Base-by-base conservation (phyloP, 2,797 vertebrate species). In the Rhynchotus rufescens region DNA sequence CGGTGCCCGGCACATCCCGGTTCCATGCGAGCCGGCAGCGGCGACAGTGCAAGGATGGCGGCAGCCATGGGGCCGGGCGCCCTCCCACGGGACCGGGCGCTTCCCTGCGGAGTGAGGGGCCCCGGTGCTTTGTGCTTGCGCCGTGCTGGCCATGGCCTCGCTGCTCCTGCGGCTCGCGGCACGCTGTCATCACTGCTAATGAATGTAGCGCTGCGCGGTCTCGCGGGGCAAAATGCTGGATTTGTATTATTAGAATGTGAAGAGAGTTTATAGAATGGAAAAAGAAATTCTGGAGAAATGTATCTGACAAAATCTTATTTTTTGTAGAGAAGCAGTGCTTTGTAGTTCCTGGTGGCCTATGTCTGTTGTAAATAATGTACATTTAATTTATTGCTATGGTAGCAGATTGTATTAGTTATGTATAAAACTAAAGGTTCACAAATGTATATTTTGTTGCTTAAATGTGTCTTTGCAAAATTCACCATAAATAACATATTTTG, bases 401-500 rank as follows among this genome's bases (percentile, higher is more conserved):
- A 97, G 98, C 97, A 98, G 96, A 97, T 97, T 98, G 96, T 97
- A 96, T 98, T 98, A 98, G 98, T 98, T 99, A 98, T 99, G 98
- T 99, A 98, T 98, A 99, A 98, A 98, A 98, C 67, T 69, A 98
- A 98, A 96, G 93, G 97, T 97, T 97, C 98, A 98, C 98, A 98
- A 98, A 98, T 99, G 99, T 99, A 99, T 99, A 99, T 99, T 99
- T 99, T 98, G 98, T 98, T 98, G 99, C 99, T 99, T 99, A 98
- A 98, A 98, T 95, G 98, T 99, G 97, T 98, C 97, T 98, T 98
- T 98, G 98, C 98, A 97, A 98, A 98, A 96, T 97, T 97, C 97
- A 98, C 97, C 98, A 98, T 98, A 98, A 98, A 98, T 97, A 97
- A 97, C 98, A 99, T 99, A 99, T 99, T 99, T 99, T 99, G 98